phyloP scores from a whole-genome alignment of 2,888 invertebrate genomes.

The Dastarcus helophoroides region DNA sequence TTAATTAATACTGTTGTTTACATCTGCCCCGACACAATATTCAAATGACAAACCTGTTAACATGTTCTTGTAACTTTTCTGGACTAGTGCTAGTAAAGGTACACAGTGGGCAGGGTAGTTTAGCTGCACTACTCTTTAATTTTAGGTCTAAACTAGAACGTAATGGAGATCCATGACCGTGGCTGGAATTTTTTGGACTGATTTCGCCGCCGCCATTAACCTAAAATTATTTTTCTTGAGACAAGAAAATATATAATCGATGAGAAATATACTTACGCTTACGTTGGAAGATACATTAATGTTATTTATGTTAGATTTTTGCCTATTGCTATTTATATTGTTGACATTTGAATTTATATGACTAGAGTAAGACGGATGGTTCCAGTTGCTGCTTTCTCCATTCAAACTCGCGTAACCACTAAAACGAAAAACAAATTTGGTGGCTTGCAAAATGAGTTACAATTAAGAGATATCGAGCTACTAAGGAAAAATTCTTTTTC shows the following conservation, averaged over 20 bases:
- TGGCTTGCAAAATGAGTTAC: too few species aligned
- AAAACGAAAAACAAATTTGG: constrained; percentile 17
- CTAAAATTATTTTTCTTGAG: constrained; percentile 3
- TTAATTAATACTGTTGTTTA: too few species aligned
- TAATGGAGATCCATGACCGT: constrained; percentile 63
- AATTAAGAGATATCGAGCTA: too few species aligned
- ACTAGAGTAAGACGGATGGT: constrained; percentile 22
- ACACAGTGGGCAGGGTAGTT: constrained; percentile 60
- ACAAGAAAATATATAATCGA: neutral
- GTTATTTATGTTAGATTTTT: constrained; percentile 32
- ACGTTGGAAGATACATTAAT: constrained; percentile 36
- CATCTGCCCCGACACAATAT: too few species aligned
- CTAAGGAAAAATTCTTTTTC: too few species aligned
- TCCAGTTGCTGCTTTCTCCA: constrained; percentile 24
- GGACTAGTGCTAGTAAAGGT: constrained; percentile 64
- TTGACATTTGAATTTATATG: constrained; percentile 20
- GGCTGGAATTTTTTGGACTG: constrained; percentile 37
- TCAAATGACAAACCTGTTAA: too few species aligned
- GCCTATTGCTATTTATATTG: constrained; percentile 14
- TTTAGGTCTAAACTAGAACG: constrained; percentile 60
- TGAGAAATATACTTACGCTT: constrained; percentile 10
- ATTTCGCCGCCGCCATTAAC: constrained; percentile 34
- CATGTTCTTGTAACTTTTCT: constrained; percentile 65
- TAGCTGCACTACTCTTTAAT: constrained; percentile 48
- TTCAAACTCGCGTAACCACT: constrained; percentile 29